Percentiles rank a stretch among this genome's conserved stretches.
phyloP scores from a whole-genome alignment of 2,797 vertebrate species.

The Cheirogaleus major region DNA sequence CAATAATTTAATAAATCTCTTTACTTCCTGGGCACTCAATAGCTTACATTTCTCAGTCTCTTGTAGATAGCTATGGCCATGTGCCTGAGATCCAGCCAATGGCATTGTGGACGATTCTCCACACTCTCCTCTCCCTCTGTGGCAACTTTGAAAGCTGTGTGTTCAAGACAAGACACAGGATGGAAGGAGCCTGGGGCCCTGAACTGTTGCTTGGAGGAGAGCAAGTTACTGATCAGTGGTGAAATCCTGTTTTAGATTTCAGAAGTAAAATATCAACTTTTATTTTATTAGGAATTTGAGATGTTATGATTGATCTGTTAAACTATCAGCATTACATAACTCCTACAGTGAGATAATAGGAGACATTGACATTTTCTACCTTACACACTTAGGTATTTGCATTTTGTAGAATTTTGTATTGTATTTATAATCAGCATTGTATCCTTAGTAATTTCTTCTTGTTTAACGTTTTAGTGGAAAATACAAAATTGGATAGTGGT shows the following conservation, averaged over 20 bases:
- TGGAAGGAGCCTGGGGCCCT: background rate
- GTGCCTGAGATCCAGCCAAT: background rate
- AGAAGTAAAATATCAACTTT: conserved; percentile 2
- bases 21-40: background rate
- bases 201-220: background rate
- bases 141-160: background rate
- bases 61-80: background rate
- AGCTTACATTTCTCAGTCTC: background rate
- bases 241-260: conserved; percentile 9
- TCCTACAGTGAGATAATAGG: background rate
- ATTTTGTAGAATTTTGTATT: conserved; percentile 16
- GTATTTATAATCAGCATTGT: background rate
- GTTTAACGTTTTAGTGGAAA: conserved; percentile 34
- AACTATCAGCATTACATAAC: background rate
- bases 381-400: background rate
- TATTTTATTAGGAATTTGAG: conserved; percentile 24
- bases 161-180: background rate
- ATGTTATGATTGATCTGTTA: background rate
- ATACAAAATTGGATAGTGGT: background rate
- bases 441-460: background rate
- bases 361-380: background rate
- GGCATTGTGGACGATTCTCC: background rate
- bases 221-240: background rate
- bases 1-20: background rate
- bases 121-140: background rate